phyloP scores from a whole-genome alignment of 2,888 invertebrate genomes.

The Sminthurides aquaticus region DNA sequence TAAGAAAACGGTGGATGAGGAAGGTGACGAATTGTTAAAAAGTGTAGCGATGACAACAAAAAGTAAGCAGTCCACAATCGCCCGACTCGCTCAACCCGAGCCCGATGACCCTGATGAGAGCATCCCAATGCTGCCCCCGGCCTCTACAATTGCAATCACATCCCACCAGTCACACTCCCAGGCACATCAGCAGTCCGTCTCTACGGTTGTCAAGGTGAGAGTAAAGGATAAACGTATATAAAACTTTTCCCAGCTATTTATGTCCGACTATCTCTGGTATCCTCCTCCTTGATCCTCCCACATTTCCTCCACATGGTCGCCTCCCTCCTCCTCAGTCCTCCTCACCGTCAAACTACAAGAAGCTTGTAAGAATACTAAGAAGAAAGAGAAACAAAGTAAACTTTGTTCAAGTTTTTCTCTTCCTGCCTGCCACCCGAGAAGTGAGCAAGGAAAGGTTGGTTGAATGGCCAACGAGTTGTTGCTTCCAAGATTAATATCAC shows the following conservation, averaged over 20 bases:
- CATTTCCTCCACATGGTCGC: too few species aligned
- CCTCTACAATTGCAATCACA: constrained; percentile 46
- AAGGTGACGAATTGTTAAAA: constrained; percentile 43
- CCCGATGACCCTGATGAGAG: constrained; percentile 43
- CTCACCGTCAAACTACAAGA: too few species aligned
- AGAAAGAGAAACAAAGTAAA: too few species aligned
- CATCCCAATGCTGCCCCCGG: constrained; percentile 48
- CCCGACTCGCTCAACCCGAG: constrained; percentile 43
- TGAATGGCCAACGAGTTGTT: not conserved
- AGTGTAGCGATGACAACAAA: constrained; percentile 44
- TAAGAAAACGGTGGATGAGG: constrained; percentile 42
- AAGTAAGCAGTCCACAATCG: constrained; percentile 44
- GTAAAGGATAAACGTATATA: not conserved
- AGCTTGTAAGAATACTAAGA: too few species aligned
- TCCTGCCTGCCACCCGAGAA: too few species aligned
- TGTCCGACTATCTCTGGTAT: too few species aligned
- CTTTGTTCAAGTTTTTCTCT: too few species aligned
- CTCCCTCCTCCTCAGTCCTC: too few species aligned
- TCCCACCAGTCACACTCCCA: constrained; percentile 47
- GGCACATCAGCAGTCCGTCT: constrained; percentile 47
- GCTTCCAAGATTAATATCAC: not conserved
- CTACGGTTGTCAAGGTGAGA: constrained; percentile 43
- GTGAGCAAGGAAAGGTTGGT: too few species aligned
- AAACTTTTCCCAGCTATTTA: not conserved
- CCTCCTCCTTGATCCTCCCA: too few species aligned